Base-by-base conservation (phyloP, 2,113 vertebrate genomes). In the Ceratotherium simum region DNA sequence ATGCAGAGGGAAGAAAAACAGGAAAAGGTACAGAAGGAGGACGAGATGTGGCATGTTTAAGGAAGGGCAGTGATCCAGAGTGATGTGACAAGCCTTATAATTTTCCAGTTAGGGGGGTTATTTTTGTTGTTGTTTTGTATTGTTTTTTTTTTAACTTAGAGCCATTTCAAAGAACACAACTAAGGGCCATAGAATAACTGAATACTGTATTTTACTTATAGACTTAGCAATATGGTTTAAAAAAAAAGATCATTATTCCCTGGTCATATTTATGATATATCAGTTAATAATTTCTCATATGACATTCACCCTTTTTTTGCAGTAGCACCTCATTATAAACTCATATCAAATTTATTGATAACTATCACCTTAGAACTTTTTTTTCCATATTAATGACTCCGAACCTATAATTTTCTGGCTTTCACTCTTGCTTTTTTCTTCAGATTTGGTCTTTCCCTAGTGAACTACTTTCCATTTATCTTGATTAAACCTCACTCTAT, bases 401-500 rank as follows among this genome's bases (percentile, higher is more conserved):
- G 83, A 76, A 62, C 39, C 36, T 79, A 46, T 17, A 86, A 51
- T 96, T 97, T 93, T 96, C 76, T 82, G 21, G 4, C n/a, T 92
- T 60, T 73, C 11, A 72, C 5, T 42, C 56, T 81, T 86, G 33
- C 42, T 67, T 48, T 72, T 76, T 87, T 75, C 85, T 90, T 83
- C 72, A 86, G 64, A 86, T 95, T 95, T 87, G 18, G 91, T 93
- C 93, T 95, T 96, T 95, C 93, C 73, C 89, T 83, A 9, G 89
- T 80, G 95, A 91, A 96, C 76, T 96, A 27, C 54, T 97, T 96
- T 95, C 79, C 95, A 96, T 98, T 96, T 95, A 92, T 97, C 91
- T 97, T 97, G 91, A 97, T 97, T 97, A 96, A 98, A 89, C 85
- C 67, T 90, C 60, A 91, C 33, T 83, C 58, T 92, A 94, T 97